Evolutionary conservation across 2,113 vertebrate genomes (phyloP).

Genomic region (Gymnogyps californianus): DNA sequence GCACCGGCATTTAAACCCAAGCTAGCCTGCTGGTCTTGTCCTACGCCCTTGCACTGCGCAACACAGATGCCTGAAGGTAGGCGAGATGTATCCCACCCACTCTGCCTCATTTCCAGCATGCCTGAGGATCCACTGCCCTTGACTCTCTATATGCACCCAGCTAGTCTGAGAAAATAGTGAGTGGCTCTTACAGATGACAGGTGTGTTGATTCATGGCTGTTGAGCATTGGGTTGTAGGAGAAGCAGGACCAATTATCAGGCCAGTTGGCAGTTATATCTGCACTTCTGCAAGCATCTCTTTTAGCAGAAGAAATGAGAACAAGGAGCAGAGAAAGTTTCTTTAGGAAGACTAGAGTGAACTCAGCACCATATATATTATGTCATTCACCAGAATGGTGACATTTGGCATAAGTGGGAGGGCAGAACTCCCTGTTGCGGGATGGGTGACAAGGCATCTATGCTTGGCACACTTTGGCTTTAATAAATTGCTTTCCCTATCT

Average conservation of each 20-base stretch:
- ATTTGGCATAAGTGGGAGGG: not conserved
- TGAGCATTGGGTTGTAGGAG: not conserved
- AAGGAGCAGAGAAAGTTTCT: not conserved
- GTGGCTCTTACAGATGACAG: accelerated
- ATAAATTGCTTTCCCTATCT: not conserved
- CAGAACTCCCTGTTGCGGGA: not conserved
- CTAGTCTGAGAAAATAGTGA: not conserved
- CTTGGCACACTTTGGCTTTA: not conserved
- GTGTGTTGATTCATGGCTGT: not conserved
- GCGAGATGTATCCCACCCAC: not conserved
- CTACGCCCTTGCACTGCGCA: accelerated
- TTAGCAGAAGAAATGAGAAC: not conserved
- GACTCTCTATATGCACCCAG: not conserved
- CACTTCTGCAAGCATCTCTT: not conserved
- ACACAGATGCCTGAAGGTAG: not conserved
- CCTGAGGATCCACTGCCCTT: not conserved
- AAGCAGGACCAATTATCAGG: not conserved
- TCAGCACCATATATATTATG: not conserved
- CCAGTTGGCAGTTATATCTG: not conserved
- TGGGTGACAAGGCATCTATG: not conserved
- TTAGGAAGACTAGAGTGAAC: not conserved
- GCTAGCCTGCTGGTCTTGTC: not conserved
- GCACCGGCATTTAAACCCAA: not conserved
- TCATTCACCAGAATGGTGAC: not conserved
- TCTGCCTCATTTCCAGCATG: not conserved